Conservation (phyloP, 2,113 vertebrate genomes). For the Thalassarche chlororhynchos region DNA sequence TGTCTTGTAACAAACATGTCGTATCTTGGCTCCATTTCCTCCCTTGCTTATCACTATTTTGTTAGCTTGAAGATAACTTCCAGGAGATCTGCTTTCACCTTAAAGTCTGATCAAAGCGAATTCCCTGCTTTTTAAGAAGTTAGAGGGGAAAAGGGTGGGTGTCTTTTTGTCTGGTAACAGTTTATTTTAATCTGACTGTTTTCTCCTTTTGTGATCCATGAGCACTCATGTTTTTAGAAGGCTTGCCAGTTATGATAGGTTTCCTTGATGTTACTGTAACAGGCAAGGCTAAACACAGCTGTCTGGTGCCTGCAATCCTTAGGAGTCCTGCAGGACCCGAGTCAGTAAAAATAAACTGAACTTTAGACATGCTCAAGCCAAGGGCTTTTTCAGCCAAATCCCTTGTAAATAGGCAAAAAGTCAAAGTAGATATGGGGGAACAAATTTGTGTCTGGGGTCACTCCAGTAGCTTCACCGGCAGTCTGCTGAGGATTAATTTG, state of each 20-base stretch:
- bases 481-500: background rate
- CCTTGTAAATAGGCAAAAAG: constrained; percentile 21
- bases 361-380: constrained; percentile 32
- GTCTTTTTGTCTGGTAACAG: constrained; percentile 64
- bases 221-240: constrained; percentile 65
- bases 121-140: background rate
- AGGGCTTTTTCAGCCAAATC: constrained; percentile 44
- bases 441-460: background rate
- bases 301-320: constrained; percentile 61
- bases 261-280: constrained; percentile 58
- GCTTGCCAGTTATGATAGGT: constrained; percentile 68
- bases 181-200: constrained; percentile 73
- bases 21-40: constrained; percentile 34
- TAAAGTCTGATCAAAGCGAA: constrained; percentile 62
- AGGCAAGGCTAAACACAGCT: constrained; percentile 74
- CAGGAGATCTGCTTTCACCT: constrained; percentile 52
- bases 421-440: background rate
- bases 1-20: constrained; percentile 26
- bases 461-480: background rate
- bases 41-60: constrained; percentile 53
- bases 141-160: constrained; percentile 38
- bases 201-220: constrained; percentile 71
- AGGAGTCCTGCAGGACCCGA: constrained; percentile 46
- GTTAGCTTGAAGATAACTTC: constrained; percentile 59
- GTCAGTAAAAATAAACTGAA: constrained; percentile 73